phyloP scores from a whole-genome alignment of 2,888 invertebrate species.

The Xylophagus ater region DNA sequence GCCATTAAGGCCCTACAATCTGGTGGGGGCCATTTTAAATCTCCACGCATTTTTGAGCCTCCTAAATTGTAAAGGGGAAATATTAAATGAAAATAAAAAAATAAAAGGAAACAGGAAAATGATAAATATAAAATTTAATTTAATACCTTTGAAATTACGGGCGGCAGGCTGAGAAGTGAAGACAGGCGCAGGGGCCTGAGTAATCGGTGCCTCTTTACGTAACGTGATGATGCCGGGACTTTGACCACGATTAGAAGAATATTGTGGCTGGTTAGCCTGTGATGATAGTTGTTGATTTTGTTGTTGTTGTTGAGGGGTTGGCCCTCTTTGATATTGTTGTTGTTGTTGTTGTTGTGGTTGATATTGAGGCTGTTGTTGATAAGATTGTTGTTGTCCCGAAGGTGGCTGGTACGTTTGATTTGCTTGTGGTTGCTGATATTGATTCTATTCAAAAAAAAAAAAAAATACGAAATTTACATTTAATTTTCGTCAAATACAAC shows the following conservation, averaged over 20 bases:
- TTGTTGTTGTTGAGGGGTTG: conserved; percentile 26
- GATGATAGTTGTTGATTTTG: too few relatives aligned
- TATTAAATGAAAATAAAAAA: conserved; percentile 5
- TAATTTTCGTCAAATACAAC: conserved; percentile 3
- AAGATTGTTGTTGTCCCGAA: conserved; percentile 15
- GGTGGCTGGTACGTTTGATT: conserved; percentile 17
- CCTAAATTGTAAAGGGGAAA: conserved; percentile 42
- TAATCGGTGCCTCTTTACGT: conserved; percentile 60
- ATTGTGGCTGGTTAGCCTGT: conserved; percentile 27
- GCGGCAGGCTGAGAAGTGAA: conserved; percentile 71
- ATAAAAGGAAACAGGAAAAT: neutral
- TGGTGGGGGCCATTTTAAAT: conserved; percentile 80
- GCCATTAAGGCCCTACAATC: conserved; percentile 60
- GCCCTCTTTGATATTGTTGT: conserved; percentile 18
- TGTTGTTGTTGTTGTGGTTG: conserved; percentile 21
- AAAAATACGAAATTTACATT: too few relatives aligned
- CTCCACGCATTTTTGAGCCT: conserved; percentile 74
- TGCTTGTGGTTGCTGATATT: conserved; percentile 15
- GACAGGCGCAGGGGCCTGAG: conserved; percentile 64
- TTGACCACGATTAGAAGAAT: conserved; percentile 29
- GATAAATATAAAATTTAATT: neutral
- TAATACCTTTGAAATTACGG: conserved; percentile 15
- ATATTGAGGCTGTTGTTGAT: conserved; percentile 13
- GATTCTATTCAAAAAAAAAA: too few relatives aligned
- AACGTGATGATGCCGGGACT: conserved; percentile 48